A percentile compares a stretch with the other conserved stretches of the same genome.
Evolutionary conservation across 2,113 vertebrate genomes (phyloP).

Genomic region (Sapayoa aenigma): DNA sequence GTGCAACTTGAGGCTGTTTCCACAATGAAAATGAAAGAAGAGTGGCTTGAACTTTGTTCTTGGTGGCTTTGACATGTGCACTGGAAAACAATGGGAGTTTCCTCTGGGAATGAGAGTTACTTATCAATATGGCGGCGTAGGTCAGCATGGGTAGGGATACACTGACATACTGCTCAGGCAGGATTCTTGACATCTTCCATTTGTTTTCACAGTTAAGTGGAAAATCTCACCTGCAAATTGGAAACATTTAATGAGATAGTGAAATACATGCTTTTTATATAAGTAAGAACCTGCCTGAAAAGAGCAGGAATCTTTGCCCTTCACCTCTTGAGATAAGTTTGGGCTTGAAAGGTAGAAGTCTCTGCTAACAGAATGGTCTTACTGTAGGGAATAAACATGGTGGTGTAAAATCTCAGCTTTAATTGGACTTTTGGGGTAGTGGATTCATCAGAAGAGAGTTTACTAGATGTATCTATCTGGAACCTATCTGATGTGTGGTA

Average conservation of each 20-base stretch:
- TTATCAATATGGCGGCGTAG: neutral
- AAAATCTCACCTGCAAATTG: constrained; percentile 21
- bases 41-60: neutral
- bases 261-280: constrained; percentile 29
- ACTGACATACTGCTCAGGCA: neutral
- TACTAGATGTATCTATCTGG: neutral
- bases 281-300: neutral
- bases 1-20: neutral
- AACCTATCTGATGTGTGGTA: neutral
- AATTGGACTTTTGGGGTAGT: neutral
- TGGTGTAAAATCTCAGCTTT: neutral
- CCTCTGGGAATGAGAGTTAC: neutral
- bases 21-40: neutral
- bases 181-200: constrained; percentile 24
- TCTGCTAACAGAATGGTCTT: constrained; percentile 7
- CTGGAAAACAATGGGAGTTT: neutral
- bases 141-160: constrained; percentile 1
- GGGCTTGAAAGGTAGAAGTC: neutral
- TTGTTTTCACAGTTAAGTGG: constrained; percentile 47
- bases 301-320: neutral
- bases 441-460: neutral
- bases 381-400: neutral
- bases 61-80: neutral
- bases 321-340: neutral
- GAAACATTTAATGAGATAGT: neutral